phyloP scores from a whole-genome alignment of 2,113 vertebrate species.

The Sylvilagus bachmani region DNA sequence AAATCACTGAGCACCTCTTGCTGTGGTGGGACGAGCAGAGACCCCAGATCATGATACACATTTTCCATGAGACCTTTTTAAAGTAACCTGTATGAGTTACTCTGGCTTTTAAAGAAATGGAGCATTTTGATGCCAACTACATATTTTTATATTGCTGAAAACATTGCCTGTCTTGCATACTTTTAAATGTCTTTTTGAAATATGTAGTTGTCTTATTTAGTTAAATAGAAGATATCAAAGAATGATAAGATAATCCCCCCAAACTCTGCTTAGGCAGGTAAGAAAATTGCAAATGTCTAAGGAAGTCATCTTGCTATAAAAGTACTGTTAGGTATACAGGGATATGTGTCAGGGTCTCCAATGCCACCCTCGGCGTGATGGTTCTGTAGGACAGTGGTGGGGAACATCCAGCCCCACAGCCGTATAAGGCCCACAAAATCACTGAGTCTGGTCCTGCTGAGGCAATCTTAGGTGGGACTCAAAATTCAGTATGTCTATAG shows the following conservation, averaged over 20 bases:
- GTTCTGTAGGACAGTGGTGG: neutral
- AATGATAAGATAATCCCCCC: neutral
- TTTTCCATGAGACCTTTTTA: no score
- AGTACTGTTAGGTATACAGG: neutral
- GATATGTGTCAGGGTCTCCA: neutral
- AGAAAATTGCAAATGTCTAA: neutral
- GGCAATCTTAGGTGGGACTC: no score
- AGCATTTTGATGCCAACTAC: neutral
- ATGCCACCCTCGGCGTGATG: neutral
- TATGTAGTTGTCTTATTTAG: neutral
- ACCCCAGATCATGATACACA: no score
- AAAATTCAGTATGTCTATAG: no score
- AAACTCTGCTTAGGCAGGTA: neutral
- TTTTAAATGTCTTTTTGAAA: slow-evolving; percentile 48
- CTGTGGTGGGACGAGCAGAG: no score
- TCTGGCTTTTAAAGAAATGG: slow-evolving; percentile 4
- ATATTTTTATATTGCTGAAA: neutral
- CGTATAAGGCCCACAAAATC: no score
- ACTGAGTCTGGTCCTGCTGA: no score
- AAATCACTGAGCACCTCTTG: no score
- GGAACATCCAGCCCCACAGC: no score
- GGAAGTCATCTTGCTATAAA: neutral
- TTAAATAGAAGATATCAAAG: slow-evolving; percentile 12
- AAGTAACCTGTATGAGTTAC: neutral
- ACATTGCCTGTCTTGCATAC: neutral